These are phyloP conservation scores for Pampus argenteus DNA, from an alignment of 2,797 vertebrate genomes.

Conservation along the genomic window DNA sequence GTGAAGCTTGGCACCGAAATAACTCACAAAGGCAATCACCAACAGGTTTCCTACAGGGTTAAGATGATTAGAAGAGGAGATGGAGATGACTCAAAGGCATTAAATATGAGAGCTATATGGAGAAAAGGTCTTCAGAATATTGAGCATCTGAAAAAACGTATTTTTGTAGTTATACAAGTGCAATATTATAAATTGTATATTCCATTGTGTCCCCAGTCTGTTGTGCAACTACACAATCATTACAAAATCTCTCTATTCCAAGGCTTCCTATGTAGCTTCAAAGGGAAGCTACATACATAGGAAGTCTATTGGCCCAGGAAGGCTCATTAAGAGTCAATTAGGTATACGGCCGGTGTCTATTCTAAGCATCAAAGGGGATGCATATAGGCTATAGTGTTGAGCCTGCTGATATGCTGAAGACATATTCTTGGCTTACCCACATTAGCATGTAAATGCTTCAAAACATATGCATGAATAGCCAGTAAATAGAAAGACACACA, in stretches of 20 bases:
- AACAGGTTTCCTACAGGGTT: constrained; percentile 90
- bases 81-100: constrained; percentile 12
- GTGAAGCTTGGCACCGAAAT: constrained; percentile 95
- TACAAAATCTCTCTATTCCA: constrained; percentile 15
- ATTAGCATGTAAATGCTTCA: constrained; percentile 23
- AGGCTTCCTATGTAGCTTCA: constrained; percentile 20
- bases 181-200: background rate
- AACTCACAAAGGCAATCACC: constrained; percentile 94
- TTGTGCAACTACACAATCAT: background rate
- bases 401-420: constrained; percentile 8
- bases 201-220: constrained; percentile 8
- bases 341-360: constrained; percentile 6
- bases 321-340: constrained; percentile 37
- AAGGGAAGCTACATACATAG: too few species aligned
- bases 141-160: background rate
- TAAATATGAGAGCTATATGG: background rate
- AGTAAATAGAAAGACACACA: background rate
- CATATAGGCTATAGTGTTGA: background rate
- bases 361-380: constrained; percentile 27
- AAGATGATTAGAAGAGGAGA: constrained; percentile 46
- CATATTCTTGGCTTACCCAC: background rate
- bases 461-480: background rate
- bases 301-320: too few species aligned
- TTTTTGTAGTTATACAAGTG: background rate
- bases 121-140: background rate